Base-by-base conservation (phyloP, 1,140 invertebrate genomes). In the Pseudomyrmex dendroicus region DNA sequence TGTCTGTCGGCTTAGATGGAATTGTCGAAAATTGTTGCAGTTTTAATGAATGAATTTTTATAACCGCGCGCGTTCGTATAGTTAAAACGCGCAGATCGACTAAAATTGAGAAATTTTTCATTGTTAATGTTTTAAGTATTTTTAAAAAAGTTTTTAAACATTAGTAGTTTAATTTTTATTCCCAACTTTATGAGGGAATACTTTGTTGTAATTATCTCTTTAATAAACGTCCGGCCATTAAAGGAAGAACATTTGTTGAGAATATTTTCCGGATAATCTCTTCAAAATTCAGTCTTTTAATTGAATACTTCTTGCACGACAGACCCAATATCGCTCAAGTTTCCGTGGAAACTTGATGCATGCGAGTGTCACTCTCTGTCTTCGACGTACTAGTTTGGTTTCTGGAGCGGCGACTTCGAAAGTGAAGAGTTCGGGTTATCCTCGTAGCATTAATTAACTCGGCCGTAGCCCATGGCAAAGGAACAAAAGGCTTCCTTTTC, bases 401-500 rank as follows among this genome's bases (percentile, higher is more conserved):
- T 76, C 62, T 66, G 61, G 46, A 66, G 72, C 61, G 17, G 77
- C 77, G 67, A 63, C 68, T 82, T 67, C 50, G 35, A 78, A 12
- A 54, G n/a, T 57, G 57, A 82, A 82, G 35, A 35, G 54, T 85
- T 82, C 74, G 73, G 77, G 68, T 59, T 73, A 66, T 72, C 63
- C 62, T n/a, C 44, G 56, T 84, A 68, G 44, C 76, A 86, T 86
- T 86, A 86, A 86, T 86, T 86, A 86, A 86, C 77, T 67, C 61
- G 25, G 50, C 74, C 50, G 62, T 73, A 68, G 56, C 57, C 50
- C 56, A 20, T 73, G 72, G 70, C 76, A 86, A 86, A 86, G 84
- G 85, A 82, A 86, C 85, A 86, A 86, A 86, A 85, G 68, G 57
- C 57, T 85, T 85, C 84, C 68, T 86, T 85, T 74, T 68, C 57